Conservation (phyloP, 1,140 invertebrate species). For the Himalopsyche phryganea region DNA sequence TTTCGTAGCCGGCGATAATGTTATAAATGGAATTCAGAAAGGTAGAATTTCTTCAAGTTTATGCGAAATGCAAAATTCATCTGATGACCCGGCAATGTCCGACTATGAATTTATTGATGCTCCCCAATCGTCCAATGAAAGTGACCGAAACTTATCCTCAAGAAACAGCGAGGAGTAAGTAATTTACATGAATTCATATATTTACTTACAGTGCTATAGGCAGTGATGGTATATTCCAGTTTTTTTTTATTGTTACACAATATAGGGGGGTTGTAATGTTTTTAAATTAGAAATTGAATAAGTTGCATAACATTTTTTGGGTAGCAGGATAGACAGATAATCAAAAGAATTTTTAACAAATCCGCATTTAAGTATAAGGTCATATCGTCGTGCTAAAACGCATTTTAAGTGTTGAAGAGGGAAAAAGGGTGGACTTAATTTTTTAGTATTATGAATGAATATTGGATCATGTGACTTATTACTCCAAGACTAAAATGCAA, state of each 20-base stretch:
- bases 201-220: not conserved
- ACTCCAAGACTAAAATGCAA: not conserved
- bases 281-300: not conserved
- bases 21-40: not conserved
- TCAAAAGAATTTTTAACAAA: not conserved
- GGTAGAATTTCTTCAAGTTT: slow-evolving; percentile 28
- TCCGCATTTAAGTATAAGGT: no score
- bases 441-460: no score
- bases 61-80: slow-evolving; percentile 25
- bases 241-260: not conserved
- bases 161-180: slow-evolving; percentile 21
- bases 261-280: not conserved
- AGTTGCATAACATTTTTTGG: not conserved
- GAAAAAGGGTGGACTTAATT: no score
- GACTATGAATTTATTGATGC: slow-evolving; percentile 13
- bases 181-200: not conserved
- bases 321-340: not conserved
- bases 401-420: no score
- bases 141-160: slow-evolving; percentile 10
- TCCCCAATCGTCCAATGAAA: slow-evolving; percentile 9
- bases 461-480: no score
- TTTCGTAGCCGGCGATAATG: not conserved
- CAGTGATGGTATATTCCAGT: not conserved
- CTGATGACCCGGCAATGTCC: slow-evolving; percentile 8
- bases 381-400: no score